Conservation (phyloP, 2,888 invertebrate species). For the Lissonota sp. region DNA sequence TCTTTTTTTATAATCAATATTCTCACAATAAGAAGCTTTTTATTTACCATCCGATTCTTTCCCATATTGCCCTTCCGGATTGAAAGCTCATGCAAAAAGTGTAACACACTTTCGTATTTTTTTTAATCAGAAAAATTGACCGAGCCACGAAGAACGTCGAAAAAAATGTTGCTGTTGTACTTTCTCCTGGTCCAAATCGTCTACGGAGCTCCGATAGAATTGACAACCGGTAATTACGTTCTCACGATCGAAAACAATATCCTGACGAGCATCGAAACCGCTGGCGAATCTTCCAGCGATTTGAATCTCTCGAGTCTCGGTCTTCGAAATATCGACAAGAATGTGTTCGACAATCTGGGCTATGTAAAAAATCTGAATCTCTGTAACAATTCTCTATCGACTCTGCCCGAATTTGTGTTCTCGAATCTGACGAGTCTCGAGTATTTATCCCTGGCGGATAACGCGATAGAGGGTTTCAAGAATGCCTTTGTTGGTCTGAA, state of each 20-base stretch:
- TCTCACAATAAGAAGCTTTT: too few relatives aligned
- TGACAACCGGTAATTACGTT: constrained; percentile 40
- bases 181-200: background rate
- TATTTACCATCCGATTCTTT: too few relatives aligned
- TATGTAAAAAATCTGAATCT: constrained; percentile 68
- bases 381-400: constrained; percentile 64
- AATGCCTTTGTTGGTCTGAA: constrained; percentile 67
- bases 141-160: background rate
- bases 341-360: constrained; percentile 69
- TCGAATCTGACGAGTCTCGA: constrained; percentile 71
- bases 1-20: too few relatives aligned
- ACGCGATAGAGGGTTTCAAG: constrained; percentile 25
- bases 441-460: constrained; percentile 66
- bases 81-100: too few relatives aligned
- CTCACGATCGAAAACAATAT: constrained; percentile 62
- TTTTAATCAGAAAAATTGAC: too few relatives aligned
- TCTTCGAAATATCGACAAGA: constrained; percentile 62
- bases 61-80: too few relatives aligned
- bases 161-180: constrained; percentile 21
- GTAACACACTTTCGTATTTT: too few relatives aligned
- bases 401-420: constrained; percentile 71
- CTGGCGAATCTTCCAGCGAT: background rate
- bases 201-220: constrained; percentile 8
- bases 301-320: constrained; percentile 67
- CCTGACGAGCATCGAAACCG: constrained; percentile 56